phyloP scores from a whole-genome alignment of 92 coral and sea anemone genomes.

The Umimayanthus kanabou region DNA sequence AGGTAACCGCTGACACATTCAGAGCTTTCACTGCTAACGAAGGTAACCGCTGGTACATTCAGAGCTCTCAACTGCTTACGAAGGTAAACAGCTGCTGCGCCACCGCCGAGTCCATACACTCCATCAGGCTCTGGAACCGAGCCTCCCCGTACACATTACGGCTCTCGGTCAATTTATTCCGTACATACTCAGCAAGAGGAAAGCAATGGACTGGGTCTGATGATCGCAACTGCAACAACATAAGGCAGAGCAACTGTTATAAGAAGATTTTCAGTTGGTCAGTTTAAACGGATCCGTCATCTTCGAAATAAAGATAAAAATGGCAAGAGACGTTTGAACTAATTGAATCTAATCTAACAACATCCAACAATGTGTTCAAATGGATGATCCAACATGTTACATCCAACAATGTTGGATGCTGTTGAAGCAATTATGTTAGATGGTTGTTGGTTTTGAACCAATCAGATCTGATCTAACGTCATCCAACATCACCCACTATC shows the following conservation, averaged over 20 bases:
- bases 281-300: not conserved
- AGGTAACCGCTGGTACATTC: constrained; percentile 29
- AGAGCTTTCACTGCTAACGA: constrained; percentile 45
- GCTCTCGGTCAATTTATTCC: constrained; percentile 75
- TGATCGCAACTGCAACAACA: constrained; percentile 58
- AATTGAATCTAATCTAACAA: not conserved
- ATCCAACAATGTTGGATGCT: too few species aligned
- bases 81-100: constrained; percentile 79
- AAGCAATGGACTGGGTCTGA: constrained; percentile 87
- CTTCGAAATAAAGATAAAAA: too few species aligned
- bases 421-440: too few species aligned
- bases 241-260: not conserved
- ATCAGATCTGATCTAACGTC: not conserved
- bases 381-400: too few species aligned
- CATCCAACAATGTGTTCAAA: too few species aligned
- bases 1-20: too few species aligned
- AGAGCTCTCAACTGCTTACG: constrained; percentile 40
- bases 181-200: constrained; percentile 82
- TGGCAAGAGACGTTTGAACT: not conserved
- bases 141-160: constrained; percentile 79
- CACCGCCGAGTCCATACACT: constrained; percentile 81
- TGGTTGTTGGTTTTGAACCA: not conserved
- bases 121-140: constrained; percentile 78
- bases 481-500: too few species aligned
- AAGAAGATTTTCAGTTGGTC: too few species aligned